Conservation (phyloP, 2,797 vertebrate genomes). For the Cyclopterus lumpus region DNA sequence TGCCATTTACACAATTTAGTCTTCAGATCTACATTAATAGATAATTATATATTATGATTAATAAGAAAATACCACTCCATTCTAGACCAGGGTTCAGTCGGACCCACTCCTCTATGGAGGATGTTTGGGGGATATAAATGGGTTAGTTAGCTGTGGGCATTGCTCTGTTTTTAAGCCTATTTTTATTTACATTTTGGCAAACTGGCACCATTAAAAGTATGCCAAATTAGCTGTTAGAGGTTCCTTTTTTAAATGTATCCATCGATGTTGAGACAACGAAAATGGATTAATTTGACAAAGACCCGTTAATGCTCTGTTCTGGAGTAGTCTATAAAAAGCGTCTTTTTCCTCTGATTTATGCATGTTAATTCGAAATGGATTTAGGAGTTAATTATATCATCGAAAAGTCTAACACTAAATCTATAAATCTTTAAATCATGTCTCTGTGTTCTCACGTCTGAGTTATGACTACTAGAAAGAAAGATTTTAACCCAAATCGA, state of each 20-base stretch:
- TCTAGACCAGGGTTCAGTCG: neutral
- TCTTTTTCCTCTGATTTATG: neutral
- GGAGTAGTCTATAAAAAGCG: neutral
- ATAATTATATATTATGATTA: neutral
- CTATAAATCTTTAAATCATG: neutral
- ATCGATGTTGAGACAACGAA: neutral
- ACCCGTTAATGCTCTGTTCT: neutral
- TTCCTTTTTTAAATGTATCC: neutral
- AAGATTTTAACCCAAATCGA: neutral
- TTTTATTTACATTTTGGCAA: neutral
- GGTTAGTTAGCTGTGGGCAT: neutral
- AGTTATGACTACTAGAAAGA: neutral
- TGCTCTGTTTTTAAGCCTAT: neutral
- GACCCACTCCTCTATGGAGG: neutral
- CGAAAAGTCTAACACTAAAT: neutral
- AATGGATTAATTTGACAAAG: neutral
- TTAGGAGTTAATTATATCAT: neutral
- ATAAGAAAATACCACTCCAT: neutral
- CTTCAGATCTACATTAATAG: neutral
- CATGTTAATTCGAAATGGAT: neutral
- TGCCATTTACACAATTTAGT: neutral
- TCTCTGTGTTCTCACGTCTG: neutral
- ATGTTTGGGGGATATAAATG: neutral
- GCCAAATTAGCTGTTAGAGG: neutral
- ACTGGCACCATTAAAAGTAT: neutral